phyloP scores from a whole-genome alignment of 2,888 invertebrate species.

The Athrips mouffetella region DNA sequence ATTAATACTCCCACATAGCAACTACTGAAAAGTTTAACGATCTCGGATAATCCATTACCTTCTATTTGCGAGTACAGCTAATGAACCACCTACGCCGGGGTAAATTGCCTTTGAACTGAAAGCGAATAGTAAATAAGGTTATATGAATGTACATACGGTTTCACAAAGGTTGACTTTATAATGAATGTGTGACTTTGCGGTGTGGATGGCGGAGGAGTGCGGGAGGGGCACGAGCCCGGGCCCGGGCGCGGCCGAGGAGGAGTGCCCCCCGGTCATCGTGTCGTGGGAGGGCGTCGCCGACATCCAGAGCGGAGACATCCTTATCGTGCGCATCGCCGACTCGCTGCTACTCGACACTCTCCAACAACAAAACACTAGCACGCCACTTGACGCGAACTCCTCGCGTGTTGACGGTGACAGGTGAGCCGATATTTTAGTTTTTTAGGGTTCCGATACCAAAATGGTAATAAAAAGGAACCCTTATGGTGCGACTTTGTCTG shows the following conservation, averaged over 20 bases:
- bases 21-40: too few relatives aligned
- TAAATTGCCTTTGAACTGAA: slow-evolving; percentile 2
- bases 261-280: slow-evolving; percentile 77
- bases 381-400: slow-evolving; percentile 41
- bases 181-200: slow-evolving; percentile 49
- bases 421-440: slow-evolving; percentile 34
- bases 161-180: slow-evolving; percentile 40
- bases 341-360: slow-evolving; percentile 69
- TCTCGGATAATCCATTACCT: too few relatives aligned
- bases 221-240: slow-evolving; percentile 36
- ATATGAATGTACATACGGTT: slow-evolving; percentile 40
- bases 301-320: slow-evolving; percentile 85
- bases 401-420: slow-evolving; percentile 49
- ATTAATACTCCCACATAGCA: too few relatives aligned
- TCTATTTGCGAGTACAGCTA: too few relatives aligned
- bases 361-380: slow-evolving; percentile 45
- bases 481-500: too few relatives aligned
- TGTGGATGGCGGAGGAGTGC: slow-evolving; percentile 68
- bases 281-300: slow-evolving; percentile 83
- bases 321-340: slow-evolving; percentile 84
- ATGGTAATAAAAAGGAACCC: too few relatives aligned
- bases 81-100: neutral
- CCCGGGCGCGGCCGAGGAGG: slow-evolving; percentile 49
- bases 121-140: neutral
- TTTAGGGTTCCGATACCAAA: too few relatives aligned